Conservation (phyloP, 2,888 invertebrate species). For the Petrolisthes manimaculis region DNA sequence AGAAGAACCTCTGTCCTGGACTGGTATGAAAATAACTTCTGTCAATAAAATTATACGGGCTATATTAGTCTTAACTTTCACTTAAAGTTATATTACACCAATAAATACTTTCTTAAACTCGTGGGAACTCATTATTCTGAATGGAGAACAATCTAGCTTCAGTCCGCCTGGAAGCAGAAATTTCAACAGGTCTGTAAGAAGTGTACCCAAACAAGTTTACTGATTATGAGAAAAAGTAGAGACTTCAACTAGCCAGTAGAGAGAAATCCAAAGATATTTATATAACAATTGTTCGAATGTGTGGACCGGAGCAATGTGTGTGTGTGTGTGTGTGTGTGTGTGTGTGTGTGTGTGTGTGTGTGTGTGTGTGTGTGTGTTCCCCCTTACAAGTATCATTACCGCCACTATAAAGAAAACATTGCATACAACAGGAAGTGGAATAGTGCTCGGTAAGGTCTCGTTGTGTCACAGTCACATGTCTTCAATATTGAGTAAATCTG, state of each 20-base stretch:
- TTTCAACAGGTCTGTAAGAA: too few species aligned
- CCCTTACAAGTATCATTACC: background rate
- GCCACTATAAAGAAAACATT: background rate
- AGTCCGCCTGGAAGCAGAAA: too few species aligned
- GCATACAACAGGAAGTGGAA: background rate
- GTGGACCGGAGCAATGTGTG: background rate
- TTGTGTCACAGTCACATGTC: background rate
- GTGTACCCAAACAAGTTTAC: too few species aligned
- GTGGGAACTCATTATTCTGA: too few species aligned
- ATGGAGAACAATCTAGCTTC: too few species aligned
- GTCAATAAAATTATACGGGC: too few species aligned
- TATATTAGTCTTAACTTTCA: too few species aligned
- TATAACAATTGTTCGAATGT: background rate
- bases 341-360: background rate
- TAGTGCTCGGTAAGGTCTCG: background rate
- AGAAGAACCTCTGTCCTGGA: too few species aligned
- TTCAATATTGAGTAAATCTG: background rate
- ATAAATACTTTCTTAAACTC: too few species aligned
- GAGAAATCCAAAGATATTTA: background rate
- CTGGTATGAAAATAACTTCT: too few species aligned
- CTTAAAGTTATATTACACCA: too few species aligned
- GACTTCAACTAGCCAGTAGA: slow-evolving; percentile 11
- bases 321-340: background rate
- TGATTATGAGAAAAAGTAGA: background rate
- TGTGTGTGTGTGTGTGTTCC: background rate